These are phyloP conservation scores for Mythimna vitellina DNA, from an alignment of 2,888 invertebrate species.

Conservation along the genomic window DNA sequence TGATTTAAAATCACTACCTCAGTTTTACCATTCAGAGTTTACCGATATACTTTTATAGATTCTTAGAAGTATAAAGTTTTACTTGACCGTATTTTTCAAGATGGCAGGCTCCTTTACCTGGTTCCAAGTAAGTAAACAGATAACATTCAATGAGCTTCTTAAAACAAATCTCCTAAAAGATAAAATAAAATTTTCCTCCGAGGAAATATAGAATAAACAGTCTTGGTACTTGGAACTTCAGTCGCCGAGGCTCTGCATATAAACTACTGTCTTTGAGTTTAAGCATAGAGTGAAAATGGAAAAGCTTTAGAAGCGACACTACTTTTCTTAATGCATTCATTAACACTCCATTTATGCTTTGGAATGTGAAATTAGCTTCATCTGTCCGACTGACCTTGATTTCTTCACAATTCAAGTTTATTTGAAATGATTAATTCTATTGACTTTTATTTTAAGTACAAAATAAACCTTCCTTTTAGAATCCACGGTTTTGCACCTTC, in stretches of 20 bases:
- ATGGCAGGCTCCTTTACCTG: not conserved
- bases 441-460: no score
- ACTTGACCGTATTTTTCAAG: constrained; percentile 9
- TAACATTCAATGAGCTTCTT: constrained; percentile 44
- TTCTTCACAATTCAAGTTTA: no score
- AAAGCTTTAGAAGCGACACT: constrained; percentile 14
- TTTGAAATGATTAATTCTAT: no score
- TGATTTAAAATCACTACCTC: not conserved
- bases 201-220: constrained; percentile 50
- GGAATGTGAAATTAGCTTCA: no score
- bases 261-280: constrained; percentile 60
- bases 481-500: no score
- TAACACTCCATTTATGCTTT: not conserved
- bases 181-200: constrained; percentile 48
- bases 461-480: no score
- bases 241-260: constrained; percentile 60
- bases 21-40: not conserved
- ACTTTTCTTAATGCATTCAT: not conserved
- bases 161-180: constrained; percentile 46
- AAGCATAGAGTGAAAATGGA: constrained; percentile 15
- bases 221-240: constrained; percentile 39
- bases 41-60: not conserved
- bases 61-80: not conserved
- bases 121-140: constrained; percentile 8
- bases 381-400: no score